Conservation (phyloP, 1,140 invertebrate genomes). For the Drosophila repletoides region DNA sequence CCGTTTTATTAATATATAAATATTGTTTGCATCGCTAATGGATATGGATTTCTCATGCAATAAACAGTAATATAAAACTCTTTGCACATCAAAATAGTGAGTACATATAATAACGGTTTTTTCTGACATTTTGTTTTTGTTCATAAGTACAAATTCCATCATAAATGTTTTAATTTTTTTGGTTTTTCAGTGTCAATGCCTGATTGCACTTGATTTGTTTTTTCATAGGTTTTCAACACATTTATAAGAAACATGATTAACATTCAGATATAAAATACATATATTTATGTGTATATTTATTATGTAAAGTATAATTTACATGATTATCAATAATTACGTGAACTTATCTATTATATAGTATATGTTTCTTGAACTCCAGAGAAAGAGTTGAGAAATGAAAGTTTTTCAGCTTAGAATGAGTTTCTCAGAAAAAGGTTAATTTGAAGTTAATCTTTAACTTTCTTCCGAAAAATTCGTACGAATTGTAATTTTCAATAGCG, state of each 20-base stretch:
- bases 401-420: background rate
- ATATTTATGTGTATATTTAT: constrained; percentile 19
- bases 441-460: too few species aligned
- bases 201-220: constrained; percentile 6
- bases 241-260: constrained; percentile 46
- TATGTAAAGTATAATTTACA: constrained; percentile 13
- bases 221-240: constrained; percentile 28
- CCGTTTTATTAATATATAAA: constrained; percentile 50
- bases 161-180: constrained; percentile 6
- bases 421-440: too few species aligned
- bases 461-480: too few species aligned
- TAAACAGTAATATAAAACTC: constrained; percentile 57
- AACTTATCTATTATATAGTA: constrained; percentile 8
- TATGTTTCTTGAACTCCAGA: too few species aligned
- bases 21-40: constrained; percentile 44
- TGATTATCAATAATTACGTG: constrained; percentile 37
- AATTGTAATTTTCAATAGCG: too few species aligned
- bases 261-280: constrained; percentile 55
- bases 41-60: constrained; percentile 43
- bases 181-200: constrained; percentile 10
- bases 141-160: constrained; percentile 52
- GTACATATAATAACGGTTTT: constrained; percentile 38
- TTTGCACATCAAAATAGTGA: constrained; percentile 53
- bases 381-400: background rate
- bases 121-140: constrained; percentile 30